Conservation (phyloP, 2,113 vertebrate genomes). For the Actinemys pallida region DNA sequence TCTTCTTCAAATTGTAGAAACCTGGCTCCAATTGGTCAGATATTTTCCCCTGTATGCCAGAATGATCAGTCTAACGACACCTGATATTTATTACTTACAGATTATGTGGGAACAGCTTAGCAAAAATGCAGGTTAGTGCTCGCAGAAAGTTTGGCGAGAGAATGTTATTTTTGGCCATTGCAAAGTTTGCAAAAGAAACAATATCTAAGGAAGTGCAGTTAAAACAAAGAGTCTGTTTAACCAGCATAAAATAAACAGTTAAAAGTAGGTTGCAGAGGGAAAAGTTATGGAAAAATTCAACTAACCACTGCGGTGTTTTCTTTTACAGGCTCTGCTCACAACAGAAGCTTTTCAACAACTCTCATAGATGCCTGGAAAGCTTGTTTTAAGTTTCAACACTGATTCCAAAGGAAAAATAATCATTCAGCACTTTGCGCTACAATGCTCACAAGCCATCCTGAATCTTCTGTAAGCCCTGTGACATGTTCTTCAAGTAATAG, state of each 20-base stretch:
- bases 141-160: constrained; percentile 52
- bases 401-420: constrained; percentile 20
- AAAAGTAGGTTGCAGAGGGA: constrained; percentile 44
- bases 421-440: constrained; percentile 25
- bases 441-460: constrained; percentile 24
- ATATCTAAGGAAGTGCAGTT: constrained; percentile 71
- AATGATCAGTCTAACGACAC: constrained; percentile 51
- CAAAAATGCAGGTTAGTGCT: constrained; percentile 53
- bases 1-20: constrained; percentile 6
- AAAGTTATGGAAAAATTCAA: constrained; percentile 60
- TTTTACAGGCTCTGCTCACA: constrained; percentile 66
- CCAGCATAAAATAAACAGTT: constrained; percentile 73
- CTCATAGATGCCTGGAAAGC: constrained; percentile 23
- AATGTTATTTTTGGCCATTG: constrained; percentile 61
- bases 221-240: constrained; percentile 65
- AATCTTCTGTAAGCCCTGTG: constrained; percentile 27
- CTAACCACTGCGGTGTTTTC: constrained; percentile 35
- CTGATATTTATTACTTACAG: constrained; percentile 63
- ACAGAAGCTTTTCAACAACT: constrained; percentile 74
- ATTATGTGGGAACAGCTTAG: constrained; percentile 61
- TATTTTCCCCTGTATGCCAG: constrained; percentile 12
- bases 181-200: constrained; percentile 59
- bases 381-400: constrained; percentile 36
- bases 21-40: constrained; percentile 7
- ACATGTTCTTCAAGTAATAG: constrained; percentile 18